Evolutionary conservation across 92 coral and sea anemone genomes (phyloP).

Genomic region (Siderastrea siderea): DNA sequence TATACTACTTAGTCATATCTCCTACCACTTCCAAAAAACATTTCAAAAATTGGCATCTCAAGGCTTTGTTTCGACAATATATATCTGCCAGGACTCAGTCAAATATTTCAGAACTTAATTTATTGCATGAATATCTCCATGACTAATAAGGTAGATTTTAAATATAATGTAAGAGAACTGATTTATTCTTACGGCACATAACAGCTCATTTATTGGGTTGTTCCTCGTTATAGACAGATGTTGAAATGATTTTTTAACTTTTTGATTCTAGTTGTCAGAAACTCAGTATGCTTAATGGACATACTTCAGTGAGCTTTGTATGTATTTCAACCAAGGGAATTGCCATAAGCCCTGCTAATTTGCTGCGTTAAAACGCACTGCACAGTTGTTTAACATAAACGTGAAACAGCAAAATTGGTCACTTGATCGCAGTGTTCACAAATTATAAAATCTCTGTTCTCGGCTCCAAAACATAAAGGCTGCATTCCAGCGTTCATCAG

Average conservation of each 20-base stretch:
- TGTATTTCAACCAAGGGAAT: not conserved
- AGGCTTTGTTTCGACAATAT: not conserved
- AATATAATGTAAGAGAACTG: not conserved
- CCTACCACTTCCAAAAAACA: not conserved
- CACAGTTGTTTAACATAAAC: no score
- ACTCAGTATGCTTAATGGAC: not conserved
- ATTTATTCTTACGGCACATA: not conserved
- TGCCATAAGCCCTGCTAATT: no score
- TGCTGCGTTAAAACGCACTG: no score
- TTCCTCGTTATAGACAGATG: not conserved
- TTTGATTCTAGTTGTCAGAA: not conserved
- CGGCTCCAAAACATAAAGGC: not conserved
- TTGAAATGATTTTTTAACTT: not conserved
- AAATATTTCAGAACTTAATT: not conserved
- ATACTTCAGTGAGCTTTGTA: constrained; percentile 12
- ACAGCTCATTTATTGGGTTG: not conserved
- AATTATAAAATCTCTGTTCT: not conserved
- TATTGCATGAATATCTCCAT: not conserved
- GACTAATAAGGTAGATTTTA: not conserved
- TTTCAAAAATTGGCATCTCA: no score
- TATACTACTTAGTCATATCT: no score
- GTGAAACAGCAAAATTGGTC: no score
- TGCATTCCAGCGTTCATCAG: constrained; percentile 22
- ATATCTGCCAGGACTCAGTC: not conserved
- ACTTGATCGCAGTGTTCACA: not conserved